Evolutionary conservation across 2,797 vertebrate genomes (phyloP).

Genomic region (Acanthiza pusilla): DNA sequence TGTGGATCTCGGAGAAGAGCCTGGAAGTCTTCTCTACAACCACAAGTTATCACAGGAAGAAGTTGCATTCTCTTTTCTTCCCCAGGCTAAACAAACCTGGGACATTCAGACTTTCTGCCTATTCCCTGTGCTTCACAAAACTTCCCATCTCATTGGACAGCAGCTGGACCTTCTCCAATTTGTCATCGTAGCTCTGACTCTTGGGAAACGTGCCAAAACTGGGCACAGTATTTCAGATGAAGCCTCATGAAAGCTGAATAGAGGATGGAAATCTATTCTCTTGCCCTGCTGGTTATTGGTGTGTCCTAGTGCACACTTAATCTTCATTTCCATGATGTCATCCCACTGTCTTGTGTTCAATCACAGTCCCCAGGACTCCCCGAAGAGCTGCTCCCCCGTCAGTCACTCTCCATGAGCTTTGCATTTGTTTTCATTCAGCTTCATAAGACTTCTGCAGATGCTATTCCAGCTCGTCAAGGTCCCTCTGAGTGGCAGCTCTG

Average conservation of each 20-base stretch:
- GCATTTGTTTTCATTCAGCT: neutral
- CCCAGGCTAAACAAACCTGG: neutral
- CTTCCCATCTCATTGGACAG: neutral
- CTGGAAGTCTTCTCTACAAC: neutral
- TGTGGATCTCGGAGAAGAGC: neutral
- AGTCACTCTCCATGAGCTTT: neutral
- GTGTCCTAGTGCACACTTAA: neutral
- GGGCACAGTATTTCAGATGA: neutral
- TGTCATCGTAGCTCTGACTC: neutral
- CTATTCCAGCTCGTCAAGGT: neutral
- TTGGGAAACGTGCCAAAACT: neutral
- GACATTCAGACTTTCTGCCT: neutral
- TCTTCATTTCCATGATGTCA: accelerated
- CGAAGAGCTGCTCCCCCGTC: neutral
- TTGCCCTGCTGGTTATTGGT: neutral
- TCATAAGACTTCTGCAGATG: neutral
- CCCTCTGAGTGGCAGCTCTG: neutral
- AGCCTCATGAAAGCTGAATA: neutral
- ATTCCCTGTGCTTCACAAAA: neutral
- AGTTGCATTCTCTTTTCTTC: neutral
- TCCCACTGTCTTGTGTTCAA: neutral
- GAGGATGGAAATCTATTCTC: neutral
- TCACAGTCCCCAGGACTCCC: neutral
- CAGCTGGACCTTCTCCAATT: neutral
- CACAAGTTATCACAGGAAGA: neutral